Base-by-base conservation (phyloP, 1,140 invertebrate genomes). In the Drosophila sp. region DNA sequence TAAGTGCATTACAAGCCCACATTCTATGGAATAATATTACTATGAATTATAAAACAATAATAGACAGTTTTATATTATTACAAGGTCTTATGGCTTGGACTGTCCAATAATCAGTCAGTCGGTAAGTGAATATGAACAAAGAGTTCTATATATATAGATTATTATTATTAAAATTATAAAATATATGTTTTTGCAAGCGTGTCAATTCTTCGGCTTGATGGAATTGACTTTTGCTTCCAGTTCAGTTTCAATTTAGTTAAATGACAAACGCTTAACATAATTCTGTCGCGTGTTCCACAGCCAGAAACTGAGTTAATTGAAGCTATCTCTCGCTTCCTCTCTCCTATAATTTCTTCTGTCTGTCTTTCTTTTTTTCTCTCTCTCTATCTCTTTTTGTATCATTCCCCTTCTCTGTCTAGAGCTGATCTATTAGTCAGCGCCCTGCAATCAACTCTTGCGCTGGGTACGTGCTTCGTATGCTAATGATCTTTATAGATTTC, bases 401-500 rank as follows among this genome's bases (percentile, higher is more conserved):
- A n/a, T n/a, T 36, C 21, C 21, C 21, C 4, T 21, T 21, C 21
- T 21, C 21, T 21, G 41, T 67, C 45, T 66, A 34, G 53, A 43
- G 27, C 8, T 69, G 16, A 16, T 53, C 18, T 40, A 40, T 14
- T 4, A 27, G 36, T 40, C 53, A 48, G 43, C 45, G 32, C 58
- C 58, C 58, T 61, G 58, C 32, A 61, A 61, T 61, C 45, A 61
- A 21, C 45, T 11, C 38, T 32, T 40, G 21, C 13, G 53, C 13
- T 51, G 32, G 9, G 29, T 71, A 80, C 80, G 81, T 84, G 80
- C 77, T 43, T 43, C 46, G 62, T 58, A 45, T 64, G 46, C 69
- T 80, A 84, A 84, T 84, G 76, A 80, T 80, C 58, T 70, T 54
- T 25, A 74, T 70, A 69, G 66, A 74, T 74, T 74, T 70, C 65